phyloP scores from a whole-genome alignment of 2,888 invertebrate genomes.

The Drosophila mercatorum region DNA sequence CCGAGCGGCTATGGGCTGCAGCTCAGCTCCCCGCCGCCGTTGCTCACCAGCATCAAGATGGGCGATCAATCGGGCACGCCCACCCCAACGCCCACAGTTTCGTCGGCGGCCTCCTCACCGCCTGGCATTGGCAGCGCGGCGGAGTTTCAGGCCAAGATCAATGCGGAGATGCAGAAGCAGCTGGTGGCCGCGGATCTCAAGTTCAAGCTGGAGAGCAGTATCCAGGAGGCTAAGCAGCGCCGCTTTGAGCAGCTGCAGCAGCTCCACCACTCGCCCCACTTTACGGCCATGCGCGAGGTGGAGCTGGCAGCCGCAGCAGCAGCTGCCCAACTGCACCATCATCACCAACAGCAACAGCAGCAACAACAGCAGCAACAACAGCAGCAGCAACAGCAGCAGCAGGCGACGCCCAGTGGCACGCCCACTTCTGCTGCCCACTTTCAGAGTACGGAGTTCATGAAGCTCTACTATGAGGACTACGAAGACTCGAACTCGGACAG shows the following conservation, averaged over 20 bases:
- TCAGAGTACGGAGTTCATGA: constrained; percentile 81
- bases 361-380: constrained; percentile 53
- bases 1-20: constrained; percentile 68
- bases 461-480: constrained; percentile 84
- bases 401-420: constrained; percentile 32
- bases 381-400: constrained; percentile 46
- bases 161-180: constrained; percentile 84
- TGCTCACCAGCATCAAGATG: constrained; percentile 73
- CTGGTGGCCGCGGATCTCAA: constrained; percentile 83
- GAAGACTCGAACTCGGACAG: constrained; percentile 88
- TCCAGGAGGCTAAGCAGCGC: constrained; percentile 80
- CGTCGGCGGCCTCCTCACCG: constrained; percentile 77
- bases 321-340: constrained; percentile 78
- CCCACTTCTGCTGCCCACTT: constrained; percentile 59
- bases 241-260: constrained; percentile 74
- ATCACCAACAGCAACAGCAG: constrained; percentile 77
- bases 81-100: constrained; percentile 65
- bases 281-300: constrained; percentile 71
- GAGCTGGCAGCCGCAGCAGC: constrained; percentile 69
- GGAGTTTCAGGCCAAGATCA: constrained; percentile 83
- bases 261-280: constrained; percentile 70
- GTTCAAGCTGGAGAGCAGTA: constrained; percentile 81
- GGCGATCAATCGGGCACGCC: constrained; percentile 75
- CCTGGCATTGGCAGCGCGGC: constrained; percentile 62
- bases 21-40: constrained; percentile 81